Evolutionary conservation across 2,113 vertebrate genomes (phyloP).

Genomic region (Myanophis thanlyinensis): DNA sequence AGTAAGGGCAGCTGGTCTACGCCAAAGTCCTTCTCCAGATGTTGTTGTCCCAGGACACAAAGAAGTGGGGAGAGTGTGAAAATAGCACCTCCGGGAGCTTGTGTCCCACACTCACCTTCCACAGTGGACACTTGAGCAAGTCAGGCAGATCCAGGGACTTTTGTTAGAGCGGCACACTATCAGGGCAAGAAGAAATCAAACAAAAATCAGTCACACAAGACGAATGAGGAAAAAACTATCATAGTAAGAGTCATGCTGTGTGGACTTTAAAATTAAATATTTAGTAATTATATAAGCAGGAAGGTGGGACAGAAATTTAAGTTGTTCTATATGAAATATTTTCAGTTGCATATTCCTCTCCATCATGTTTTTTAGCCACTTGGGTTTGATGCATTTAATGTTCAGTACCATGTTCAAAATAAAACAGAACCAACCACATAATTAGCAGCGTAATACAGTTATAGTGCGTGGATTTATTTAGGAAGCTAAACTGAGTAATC

Average conservation of each 20-base stretch:
- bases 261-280: not conserved
- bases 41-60: not conserved
- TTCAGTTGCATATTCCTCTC: not conserved
- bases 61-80: not conserved
- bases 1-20: too few relatives aligned
- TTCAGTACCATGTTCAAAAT: not conserved
- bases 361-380: not conserved
- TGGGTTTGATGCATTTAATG: not conserved
- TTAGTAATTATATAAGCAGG: not conserved
- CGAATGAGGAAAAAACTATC: too few relatives aligned
- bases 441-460: not conserved
- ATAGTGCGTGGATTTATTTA: not conserved
- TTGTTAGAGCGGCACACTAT: slow-evolving; percentile 97
- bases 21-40: not conserved
- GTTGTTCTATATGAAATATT: too few relatives aligned
- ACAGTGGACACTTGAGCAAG: slow-evolving; percentile 94
- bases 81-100: not conserved
- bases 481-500: not conserved
- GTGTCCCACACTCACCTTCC: slow-evolving; percentile 81
- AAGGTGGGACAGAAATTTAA: not conserved
- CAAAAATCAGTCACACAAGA: slow-evolving; percentile 18
- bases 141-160: slow-evolving; percentile 97
- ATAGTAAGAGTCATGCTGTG: too few relatives aligned
- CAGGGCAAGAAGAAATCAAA: slow-evolving; percentile 36
- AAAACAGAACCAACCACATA: not conserved